Evolutionary conservation across 2,888 invertebrate genomes (phyloP).

Genomic region (Drosophila anomelani): DNA sequence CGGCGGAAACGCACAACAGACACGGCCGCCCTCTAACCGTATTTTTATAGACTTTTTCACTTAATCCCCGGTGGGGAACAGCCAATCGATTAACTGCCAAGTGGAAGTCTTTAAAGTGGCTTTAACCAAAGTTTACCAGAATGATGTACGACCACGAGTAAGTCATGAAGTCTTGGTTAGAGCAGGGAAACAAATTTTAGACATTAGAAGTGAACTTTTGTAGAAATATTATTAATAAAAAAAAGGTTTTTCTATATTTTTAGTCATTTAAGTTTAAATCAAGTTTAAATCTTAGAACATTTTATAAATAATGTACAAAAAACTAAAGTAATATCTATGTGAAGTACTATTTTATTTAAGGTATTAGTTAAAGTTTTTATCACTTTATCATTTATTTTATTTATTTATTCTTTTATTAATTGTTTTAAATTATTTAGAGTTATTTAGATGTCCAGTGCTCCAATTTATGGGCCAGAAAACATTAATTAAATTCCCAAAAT

Average conservation of each 20-base stretch:
- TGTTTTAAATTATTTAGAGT: neutral
- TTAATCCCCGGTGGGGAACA: conserved; percentile 46
- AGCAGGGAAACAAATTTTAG: too few relatives aligned
- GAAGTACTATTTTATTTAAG: neutral
- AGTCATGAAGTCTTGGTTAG: neutral
- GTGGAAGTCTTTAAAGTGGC: conserved; percentile 50
- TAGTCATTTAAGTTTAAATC: too few relatives aligned
- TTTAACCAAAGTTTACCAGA: conserved; percentile 17
- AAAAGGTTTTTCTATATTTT: too few relatives aligned
- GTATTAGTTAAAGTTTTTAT: neutral
- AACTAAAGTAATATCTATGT: neutral
- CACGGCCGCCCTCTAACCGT: conserved; percentile 16
- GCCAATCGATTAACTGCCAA: conserved; percentile 65
- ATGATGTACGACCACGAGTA: conserved; percentile 12
- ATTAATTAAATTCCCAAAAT: too few relatives aligned
- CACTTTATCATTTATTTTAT: too few relatives aligned
- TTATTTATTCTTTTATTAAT: too few relatives aligned
- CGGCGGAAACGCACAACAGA: conserved; percentile 62
- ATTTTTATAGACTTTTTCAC: conserved; percentile 53
- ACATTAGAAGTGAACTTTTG: neutral
- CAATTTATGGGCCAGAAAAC: neutral
- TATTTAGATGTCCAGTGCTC: neutral
- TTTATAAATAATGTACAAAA: neutral
- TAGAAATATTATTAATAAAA: neutral
- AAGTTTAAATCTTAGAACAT: neutral